Base-by-base conservation (phyloP, 2,797 vertebrate genomes). In the Anomalospiza imberbis region DNA sequence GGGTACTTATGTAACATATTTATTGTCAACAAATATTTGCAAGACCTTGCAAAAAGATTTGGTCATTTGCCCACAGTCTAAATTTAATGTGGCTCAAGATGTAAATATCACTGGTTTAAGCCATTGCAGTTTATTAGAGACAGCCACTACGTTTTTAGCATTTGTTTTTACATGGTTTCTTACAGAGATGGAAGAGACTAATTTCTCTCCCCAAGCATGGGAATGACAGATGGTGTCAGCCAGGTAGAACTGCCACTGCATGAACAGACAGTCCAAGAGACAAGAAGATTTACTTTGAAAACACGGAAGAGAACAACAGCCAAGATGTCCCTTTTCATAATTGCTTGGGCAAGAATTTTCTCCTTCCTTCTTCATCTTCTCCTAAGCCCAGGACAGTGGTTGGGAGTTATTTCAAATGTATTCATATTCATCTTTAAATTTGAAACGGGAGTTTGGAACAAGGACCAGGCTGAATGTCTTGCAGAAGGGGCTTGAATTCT, bases 181-280 rank as follows among this genome's bases (percentile, higher is more conserved):
- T 89, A 51, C 45, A 60, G 78, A 73, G 28, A 40, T 36, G 26
- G 36, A 90, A 76, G n/a, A 80, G 53, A 57, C n/a, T 54, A 8
- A 85, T 85, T 95, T 94, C 75, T 85, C 44, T 88, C 24, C 75
- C 72, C 6, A 12, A 32, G 42, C 75, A 45, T 17, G 58, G 78
- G 60, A 92, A 34, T 45, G 92, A 76, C 84, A 92, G 94, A 89
- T 95, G 87, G 82, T 83, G 79, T 80, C 81, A 93, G 75, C 85
- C 95, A 96, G 85, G 78, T 92, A 95, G 72, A 91, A 78, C 65
- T 94, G 82, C 82, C 87, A 88, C 75, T 44, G 6, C 82, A 25
- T 66, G 81, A 93, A 22, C 55, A 91, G 89, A 53, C 80, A 95
- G 29, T 31, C 45, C 45, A 57, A 60, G 89, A 71, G 38, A 91